Conservation (phyloP, 1,140 invertebrate genomes). For the Brachionus calyciflorus region DNA sequence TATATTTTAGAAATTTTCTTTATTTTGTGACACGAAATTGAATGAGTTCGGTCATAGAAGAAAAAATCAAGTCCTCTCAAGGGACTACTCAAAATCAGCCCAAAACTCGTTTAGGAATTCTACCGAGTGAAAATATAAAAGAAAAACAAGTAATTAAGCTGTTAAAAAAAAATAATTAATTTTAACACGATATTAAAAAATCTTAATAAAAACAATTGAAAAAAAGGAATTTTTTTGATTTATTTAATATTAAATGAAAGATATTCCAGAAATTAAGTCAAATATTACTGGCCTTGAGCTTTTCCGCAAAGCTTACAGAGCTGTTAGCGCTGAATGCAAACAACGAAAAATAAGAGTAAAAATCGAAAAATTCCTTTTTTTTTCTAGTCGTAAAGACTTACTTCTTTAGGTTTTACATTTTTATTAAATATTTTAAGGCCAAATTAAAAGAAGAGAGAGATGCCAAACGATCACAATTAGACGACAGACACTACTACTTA, state of each 20-base stretch:
- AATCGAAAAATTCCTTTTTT: slow-evolving; percentile 7
- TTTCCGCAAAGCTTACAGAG: not conserved
- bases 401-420: not conserved
- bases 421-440: not conserved
- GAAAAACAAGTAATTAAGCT: slow-evolving; percentile 57
- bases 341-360: slow-evolving; percentile 10
- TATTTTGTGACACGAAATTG: slow-evolving; percentile 18
- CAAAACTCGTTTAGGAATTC: slow-evolving; percentile 51
- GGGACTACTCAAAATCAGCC: slow-evolving; percentile 16
- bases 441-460: slow-evolving; percentile 56
- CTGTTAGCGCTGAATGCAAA: not conserved
- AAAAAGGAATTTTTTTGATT: not conserved
- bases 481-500: slow-evolving; percentile 58
- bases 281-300: not conserved
- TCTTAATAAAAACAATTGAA: not conserved
- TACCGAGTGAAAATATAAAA: slow-evolving; percentile 56
- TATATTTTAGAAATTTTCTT: not conserved
- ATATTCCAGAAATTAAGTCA: not conserved
- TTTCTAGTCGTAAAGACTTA: too few relatives aligned
- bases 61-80: not conserved
- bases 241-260: not conserved
- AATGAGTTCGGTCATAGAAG: not conserved
- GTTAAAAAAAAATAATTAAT: too few relatives aligned
- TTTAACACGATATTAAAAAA: not conserved
- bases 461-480: slow-evolving; percentile 56